Evolutionary conservation across 2,888 invertebrate species (phyloP).

Genomic region (Sinotaia quadrata): DNA sequence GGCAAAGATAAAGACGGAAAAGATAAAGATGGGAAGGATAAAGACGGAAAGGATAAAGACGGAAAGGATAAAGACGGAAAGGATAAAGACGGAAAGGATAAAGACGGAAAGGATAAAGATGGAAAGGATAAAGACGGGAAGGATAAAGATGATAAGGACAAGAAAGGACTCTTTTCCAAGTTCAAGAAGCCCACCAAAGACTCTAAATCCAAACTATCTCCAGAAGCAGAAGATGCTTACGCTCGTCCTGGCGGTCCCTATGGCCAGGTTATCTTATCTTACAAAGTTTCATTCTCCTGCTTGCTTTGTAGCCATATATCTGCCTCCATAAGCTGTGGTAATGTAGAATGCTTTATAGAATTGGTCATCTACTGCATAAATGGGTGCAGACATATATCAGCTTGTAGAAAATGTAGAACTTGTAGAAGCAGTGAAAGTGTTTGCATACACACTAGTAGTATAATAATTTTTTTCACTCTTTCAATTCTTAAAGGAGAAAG

Average conservation of each 20-base stretch:
- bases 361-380: no score
- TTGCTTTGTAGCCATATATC: constrained; percentile 3
- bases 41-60: constrained; percentile 5
- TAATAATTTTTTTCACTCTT: no score
- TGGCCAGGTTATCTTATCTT: constrained; percentile 12
- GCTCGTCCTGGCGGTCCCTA: constrained; percentile 3
- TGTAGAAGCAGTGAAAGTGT: no score
- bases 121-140: constrained; percentile 1
- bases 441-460: no score
- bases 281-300: not conserved
- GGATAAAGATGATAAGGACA: not conserved
- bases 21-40: not conserved
- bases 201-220: constrained; percentile 13
- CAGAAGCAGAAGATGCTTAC: not conserved
- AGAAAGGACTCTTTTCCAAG: constrained; percentile 11
- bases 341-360: not conserved
- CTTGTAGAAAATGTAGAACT: no score
- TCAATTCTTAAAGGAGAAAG: no score
- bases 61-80: not conserved
- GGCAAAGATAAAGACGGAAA: constrained; percentile 13
- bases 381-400: no score
- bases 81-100: not conserved
- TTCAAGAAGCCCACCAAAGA: constrained; percentile 29
- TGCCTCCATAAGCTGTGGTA: not conserved
- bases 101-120: not conserved